Evolutionary conservation across 2,888 invertebrate genomes (phyloP).

Genomic region (Amphiduros pacificus): DNA sequence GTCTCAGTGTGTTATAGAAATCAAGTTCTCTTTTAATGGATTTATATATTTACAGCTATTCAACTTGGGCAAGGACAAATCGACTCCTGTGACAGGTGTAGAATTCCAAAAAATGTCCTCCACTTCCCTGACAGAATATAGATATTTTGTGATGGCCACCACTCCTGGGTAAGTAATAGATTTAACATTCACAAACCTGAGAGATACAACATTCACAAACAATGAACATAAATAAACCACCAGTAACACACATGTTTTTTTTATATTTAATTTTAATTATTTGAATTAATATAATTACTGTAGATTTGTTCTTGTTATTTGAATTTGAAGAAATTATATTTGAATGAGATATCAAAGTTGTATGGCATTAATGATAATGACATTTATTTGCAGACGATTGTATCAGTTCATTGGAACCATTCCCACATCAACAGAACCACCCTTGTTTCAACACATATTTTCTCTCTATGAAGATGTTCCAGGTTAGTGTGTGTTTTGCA

Average conservation of each 20-base stretch:
- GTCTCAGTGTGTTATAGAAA: too few species aligned
- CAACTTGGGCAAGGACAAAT: conserved; percentile 78
- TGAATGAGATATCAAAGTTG: too few species aligned
- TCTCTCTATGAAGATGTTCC: conserved; percentile 65
- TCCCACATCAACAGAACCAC: conserved; percentile 75
- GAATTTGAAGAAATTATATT: too few species aligned
- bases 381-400: conserved; percentile 65
- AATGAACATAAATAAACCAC: too few species aligned
- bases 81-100: conserved; percentile 83
- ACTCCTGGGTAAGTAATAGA: conserved; percentile 66
- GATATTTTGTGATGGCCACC: conserved; percentile 81
- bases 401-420: conserved; percentile 83
- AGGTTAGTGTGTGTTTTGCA: too few species aligned
- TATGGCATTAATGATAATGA: too few species aligned
- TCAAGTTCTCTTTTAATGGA: not conserved
- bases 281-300: too few species aligned
- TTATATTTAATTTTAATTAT: too few species aligned
- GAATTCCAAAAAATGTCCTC: conserved; percentile 78
- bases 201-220: too few species aligned
- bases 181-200: too few species aligned
- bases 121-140: conserved; percentile 61
- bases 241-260: too few species aligned
- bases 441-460: conserved; percentile 78
- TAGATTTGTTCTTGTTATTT: too few species aligned
- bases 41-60: conserved; percentile 69